phyloP scores from a whole-genome alignment of 2,888 invertebrate species.

The Megamerina dolium region DNA sequence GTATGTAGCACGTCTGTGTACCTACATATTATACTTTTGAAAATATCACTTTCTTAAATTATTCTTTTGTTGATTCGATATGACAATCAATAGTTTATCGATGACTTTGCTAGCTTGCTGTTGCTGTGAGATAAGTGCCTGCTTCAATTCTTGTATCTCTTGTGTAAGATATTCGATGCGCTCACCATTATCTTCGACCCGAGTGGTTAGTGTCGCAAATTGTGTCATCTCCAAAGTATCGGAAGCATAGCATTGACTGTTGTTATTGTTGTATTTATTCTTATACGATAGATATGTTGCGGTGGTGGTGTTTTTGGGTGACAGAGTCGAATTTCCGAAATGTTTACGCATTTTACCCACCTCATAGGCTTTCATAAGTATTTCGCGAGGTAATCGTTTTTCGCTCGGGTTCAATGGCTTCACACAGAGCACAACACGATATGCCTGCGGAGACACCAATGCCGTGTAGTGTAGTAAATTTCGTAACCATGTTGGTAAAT shows the following conservation, averaged over 20 bases:
- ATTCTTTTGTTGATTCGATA: constrained; percentile 49
- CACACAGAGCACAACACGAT: constrained; percentile 74
- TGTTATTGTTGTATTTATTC: constrained; percentile 61
- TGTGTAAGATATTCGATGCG: constrained; percentile 61
- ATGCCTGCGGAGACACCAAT: constrained; percentile 73
- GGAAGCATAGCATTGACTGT: constrained; percentile 51
- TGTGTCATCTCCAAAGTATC: constrained; percentile 55
- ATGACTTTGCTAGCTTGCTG: constrained; percentile 50
- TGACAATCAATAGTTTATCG: constrained; percentile 47
- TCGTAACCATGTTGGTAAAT: constrained; percentile 67
- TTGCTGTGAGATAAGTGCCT: constrained; percentile 50
- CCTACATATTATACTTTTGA: too few relatives aligned
- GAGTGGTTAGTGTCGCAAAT: constrained; percentile 57
- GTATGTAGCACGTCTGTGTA: too few relatives aligned
- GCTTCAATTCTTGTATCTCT: constrained; percentile 65
- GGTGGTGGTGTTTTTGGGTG: constrained; percentile 60
- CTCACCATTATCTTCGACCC: constrained; percentile 64
- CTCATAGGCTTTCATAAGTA: constrained; percentile 74
- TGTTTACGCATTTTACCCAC: constrained; percentile 71
- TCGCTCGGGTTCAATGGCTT: constrained; percentile 79
- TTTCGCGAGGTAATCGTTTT: constrained; percentile 70
- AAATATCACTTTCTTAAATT: constrained; percentile 41
- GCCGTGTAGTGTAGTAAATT: constrained; percentile 73
- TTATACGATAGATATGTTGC: constrained; percentile 60
- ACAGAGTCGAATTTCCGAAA: constrained; percentile 63